Evolutionary conservation across 2,113 vertebrate genomes (phyloP).

Genomic region (Nesogale talazaci): DNA sequence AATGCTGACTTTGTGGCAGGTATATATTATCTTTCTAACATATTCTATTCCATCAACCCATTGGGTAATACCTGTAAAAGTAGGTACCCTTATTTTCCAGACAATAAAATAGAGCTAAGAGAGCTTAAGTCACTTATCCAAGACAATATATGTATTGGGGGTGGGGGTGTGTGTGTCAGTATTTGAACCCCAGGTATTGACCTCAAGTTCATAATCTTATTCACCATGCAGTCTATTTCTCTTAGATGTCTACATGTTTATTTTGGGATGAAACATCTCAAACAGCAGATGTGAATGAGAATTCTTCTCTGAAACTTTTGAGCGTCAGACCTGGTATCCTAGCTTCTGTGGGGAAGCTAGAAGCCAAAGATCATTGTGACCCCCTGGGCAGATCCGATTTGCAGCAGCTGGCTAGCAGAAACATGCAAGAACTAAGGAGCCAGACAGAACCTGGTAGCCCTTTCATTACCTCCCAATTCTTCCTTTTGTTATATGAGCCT

Average conservation of each 20-base stretch:
- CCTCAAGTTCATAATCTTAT: not conserved
- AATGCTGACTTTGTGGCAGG: not conserved
- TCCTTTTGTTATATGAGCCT: not conserved
- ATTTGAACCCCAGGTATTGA: not conserved
- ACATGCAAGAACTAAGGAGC: not conserved
- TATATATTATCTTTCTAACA: not conserved
- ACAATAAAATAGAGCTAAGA: not conserved
- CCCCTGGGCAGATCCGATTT: not conserved
- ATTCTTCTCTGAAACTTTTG: not conserved
- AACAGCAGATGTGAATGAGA: not conserved
- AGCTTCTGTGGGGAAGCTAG: not conserved
- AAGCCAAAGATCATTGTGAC: not conserved
- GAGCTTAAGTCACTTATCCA: not conserved
- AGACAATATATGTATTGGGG: not conserved
- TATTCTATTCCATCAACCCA: slow-evolving; percentile 17
- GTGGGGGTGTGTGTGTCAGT: not conserved
- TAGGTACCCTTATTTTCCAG: not conserved
- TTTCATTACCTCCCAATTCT: not conserved
- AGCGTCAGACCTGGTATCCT: not conserved
- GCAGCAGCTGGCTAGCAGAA: not conserved
- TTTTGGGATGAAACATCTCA: not conserved
- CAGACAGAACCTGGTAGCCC: no score
- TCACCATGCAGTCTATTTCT: not conserved
- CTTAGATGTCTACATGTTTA: not conserved
- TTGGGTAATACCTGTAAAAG: not conserved